A percentile compares a stretch with the other conserved stretches of the same genome.
Conservation (phyloP, 2,113 vertebrate genomes). For the Chrysochloris asiatica region DNA sequence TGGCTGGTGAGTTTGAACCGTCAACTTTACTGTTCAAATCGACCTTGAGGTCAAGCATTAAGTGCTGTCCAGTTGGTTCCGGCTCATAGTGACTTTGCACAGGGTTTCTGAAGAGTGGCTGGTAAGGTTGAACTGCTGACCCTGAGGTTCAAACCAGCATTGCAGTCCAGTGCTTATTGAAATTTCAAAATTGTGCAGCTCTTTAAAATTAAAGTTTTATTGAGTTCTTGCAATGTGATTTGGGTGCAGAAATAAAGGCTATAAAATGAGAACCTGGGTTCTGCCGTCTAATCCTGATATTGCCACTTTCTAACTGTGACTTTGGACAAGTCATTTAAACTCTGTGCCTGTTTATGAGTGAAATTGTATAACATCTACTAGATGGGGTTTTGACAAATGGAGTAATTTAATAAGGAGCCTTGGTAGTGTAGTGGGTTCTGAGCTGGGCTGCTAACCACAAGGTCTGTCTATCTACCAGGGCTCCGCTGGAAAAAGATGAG, state of each 20-base stretch:
- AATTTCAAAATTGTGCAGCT: neutral
- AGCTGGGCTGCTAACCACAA: too few species aligned
- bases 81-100: too few species aligned
- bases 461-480: too few species aligned
- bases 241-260: neutral
- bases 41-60: too few species aligned
- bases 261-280: conserved; percentile 32
- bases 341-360: neutral
- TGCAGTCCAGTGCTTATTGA: neutral
- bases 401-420: conserved; percentile 31
- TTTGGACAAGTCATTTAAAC: conserved; percentile 37
- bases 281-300: neutral
- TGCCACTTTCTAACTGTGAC: conserved; percentile 42
- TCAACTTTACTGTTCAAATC: too few species aligned
- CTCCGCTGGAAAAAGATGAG: too few species aligned
- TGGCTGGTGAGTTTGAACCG: too few species aligned
- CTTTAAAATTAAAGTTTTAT: conserved; percentile 40
- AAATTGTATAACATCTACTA: neutral
- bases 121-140: too few species aligned
- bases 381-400: neutral
- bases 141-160: too few species aligned
- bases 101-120: too few species aligned
- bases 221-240: neutral
- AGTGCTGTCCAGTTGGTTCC: too few species aligned
- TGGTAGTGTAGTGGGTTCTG: too few species aligned